phyloP scores from a whole-genome alignment of 2,113 vertebrate species.

The Pterocles gutturalis region DNA sequence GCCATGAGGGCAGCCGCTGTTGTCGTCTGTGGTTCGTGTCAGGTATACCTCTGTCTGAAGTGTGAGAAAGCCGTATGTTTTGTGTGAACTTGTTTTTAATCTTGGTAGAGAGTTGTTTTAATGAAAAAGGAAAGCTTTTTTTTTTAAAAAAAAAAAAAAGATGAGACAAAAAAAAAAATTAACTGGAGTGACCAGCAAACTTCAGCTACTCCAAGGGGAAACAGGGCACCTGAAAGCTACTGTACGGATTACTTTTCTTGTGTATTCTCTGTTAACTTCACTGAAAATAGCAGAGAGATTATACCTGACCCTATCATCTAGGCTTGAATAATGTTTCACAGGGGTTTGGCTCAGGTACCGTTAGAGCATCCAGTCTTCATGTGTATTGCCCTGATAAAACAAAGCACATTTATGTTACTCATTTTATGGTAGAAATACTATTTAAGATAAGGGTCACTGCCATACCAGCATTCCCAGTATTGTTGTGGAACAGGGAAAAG shows the following conservation, averaged over 20 bases:
- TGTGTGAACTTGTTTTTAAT: background rate
- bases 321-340: background rate
- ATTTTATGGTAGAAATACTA: background rate
- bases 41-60: background rate
- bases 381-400: background rate
- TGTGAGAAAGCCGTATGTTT: background rate
- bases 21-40: fast-evolving
- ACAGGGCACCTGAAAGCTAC: background rate
- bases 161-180: background rate
- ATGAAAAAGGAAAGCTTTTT: background rate
- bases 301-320: background rate
- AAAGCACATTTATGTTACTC: background rate
- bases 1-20: fast-evolving
- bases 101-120: background rate
- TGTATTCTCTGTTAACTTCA: background rate
- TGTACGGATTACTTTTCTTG: background rate
- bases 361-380: background rate
- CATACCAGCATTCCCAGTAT: background rate
- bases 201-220: background rate
- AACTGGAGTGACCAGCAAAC: background rate
- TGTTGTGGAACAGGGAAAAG: background rate
- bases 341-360: background rate
- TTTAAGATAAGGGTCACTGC: background rate
- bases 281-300: background rate
- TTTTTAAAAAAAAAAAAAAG: too few species aligned